These are phyloP conservation scores for Cyprinodon brontotheroides DNA, from an alignment of 2,113 vertebrate genomes.

Conservation along the genomic window DNA sequence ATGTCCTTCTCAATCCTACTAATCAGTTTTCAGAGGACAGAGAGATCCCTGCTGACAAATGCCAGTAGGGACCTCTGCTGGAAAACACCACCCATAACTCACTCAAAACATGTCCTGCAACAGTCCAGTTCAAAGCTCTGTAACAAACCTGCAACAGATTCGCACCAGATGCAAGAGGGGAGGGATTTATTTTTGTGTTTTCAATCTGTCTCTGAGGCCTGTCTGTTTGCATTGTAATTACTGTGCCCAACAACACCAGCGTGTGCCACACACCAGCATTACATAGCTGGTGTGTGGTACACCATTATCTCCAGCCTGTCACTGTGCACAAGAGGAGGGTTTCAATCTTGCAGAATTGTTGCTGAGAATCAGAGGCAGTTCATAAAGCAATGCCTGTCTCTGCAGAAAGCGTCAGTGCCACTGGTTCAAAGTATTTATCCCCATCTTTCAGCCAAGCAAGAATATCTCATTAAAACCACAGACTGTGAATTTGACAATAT, in stretches of 20 bases:
- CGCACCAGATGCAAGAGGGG: neutral
- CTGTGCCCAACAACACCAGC: neutral
- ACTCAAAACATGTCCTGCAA: neutral
- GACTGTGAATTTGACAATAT: neutral
- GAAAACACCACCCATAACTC: conserved; percentile 31
- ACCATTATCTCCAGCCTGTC: neutral
- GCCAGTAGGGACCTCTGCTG: conserved; percentile 49
- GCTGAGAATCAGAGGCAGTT: conserved; percentile 15
- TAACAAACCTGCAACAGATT: neutral
- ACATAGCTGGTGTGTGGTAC: neutral
- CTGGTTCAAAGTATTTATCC: neutral
- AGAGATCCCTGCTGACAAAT: conserved; percentile 2
- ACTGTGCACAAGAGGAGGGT: neutral
- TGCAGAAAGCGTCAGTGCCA: neutral
- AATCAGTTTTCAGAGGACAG: neutral
- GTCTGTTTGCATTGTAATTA: neutral
- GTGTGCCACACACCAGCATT: neutral
- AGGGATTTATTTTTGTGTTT: neutral
- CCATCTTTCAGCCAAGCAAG: neutral
- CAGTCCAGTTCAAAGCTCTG: neutral
- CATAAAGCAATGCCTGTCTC: neutral
- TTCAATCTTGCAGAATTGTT: conserved; percentile 20
- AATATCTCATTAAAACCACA: conserved; percentile 15
- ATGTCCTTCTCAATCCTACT: conserved; percentile 1
- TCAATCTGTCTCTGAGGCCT: neutral